Evolutionary conservation across 2,113 vertebrate genomes (phyloP), one percentile per base, ranked within the genome.

Genomic region (Nothoprocta pentlandii): DNA sequence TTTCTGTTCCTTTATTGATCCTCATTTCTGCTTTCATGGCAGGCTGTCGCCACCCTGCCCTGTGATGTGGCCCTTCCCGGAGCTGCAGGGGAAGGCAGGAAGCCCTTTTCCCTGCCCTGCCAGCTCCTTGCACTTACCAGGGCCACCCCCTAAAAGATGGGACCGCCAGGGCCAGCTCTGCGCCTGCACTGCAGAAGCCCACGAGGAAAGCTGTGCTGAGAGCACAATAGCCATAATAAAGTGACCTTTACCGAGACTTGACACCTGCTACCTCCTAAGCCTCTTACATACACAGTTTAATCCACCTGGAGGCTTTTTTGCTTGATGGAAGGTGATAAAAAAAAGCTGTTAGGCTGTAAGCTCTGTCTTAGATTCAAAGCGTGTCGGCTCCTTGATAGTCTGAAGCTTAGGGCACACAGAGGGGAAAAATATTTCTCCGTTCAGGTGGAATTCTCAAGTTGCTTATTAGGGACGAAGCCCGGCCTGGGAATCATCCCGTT

Each of bases 281-380:
- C 95, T 97, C 97, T 97, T 97, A 97, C 56, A 97, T 85, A 96
- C 93, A 96, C 87, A 93, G 93, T 81, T 95, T 97, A 98, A 98
- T 97, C 97, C 94, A 98, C 97, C 97, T 98, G 96, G 95, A 98
- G 94, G 94, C 94, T 97, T 97, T 97, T 97, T 97, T 90, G 62
- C 97, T 95, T 97, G 97, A 97, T 97, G 88, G 97, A 97, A 97
- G 91, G 96, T 96, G 95, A 97, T 96, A 95, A 97, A 97, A 97
- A 97, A 97, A 97, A 88, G 82, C 96, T 96, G 85, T 98, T 97
- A 97, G 89, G 80, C 71, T 90, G 51, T 91, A 95, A 97, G 89
- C 85, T 94, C 94, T 94, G 92, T 90, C 96, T 97, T 93, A 95
- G 88, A 97, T 97, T 97, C 97, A 95, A 97, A 97, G 96, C 94